Percentiles rank a stretch among this genome's conserved stretches.
These are phyloP conservation scores for Drosophila tanythrix DNA, from an alignment of 2,888 invertebrate species.

Conservation along the genomic window DNA sequence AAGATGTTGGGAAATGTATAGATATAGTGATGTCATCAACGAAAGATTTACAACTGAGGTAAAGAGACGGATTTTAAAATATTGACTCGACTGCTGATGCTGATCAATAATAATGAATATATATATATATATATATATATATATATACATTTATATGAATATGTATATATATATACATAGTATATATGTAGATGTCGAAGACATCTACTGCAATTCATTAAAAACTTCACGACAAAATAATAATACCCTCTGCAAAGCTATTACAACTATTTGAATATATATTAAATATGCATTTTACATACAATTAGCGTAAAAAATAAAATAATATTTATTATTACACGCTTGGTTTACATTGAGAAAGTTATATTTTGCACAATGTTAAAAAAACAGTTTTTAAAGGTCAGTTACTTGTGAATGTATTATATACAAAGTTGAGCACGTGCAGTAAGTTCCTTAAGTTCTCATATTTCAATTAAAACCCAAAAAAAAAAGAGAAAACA, in stretches of 20 bases:
- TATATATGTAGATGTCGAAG: neutral
- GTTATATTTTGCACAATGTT: neutral
- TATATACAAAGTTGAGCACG: conserved; percentile 7
- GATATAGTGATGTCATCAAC: neutral
- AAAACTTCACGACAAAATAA: neutral
- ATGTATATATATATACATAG: too few relatives aligned
- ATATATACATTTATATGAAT: too few relatives aligned
- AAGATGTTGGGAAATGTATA: neutral
- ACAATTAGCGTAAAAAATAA: neutral
- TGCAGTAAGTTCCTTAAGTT: conserved; percentile 6
- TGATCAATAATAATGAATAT: neutral
- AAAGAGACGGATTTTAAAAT: neutral
- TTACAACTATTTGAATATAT: neutral
- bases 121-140: neutral
- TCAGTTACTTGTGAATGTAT: conserved; percentile 18
- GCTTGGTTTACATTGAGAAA: conserved; percentile 9
- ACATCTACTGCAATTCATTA: neutral
- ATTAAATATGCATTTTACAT: neutral
- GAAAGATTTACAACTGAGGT: neutral
- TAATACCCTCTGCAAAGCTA: neutral
- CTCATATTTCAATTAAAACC: conserved; percentile 37
- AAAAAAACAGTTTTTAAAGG: conserved; percentile 12
- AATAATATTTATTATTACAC: neutral
- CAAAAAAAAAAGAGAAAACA: neutral
- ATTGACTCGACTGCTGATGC: neutral